These are phyloP conservation scores for Oscheius sp. DNA, from an alignment of 1,140 invertebrate species.

Conservation along the genomic window DNA sequence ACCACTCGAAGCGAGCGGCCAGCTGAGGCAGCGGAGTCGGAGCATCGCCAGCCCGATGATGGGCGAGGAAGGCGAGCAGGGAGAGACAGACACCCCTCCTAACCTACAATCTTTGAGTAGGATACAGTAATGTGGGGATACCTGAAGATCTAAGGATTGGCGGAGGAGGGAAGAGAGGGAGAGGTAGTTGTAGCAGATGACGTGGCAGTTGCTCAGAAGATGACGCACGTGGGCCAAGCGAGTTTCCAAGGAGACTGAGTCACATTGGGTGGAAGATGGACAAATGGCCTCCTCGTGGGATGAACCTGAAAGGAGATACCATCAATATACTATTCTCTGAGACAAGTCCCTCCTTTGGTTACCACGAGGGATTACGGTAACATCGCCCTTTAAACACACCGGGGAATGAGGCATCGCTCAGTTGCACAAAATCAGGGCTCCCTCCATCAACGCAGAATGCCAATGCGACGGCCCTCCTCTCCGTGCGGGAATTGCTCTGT, in stretches of 20 bases:
- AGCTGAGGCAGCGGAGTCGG: background rate
- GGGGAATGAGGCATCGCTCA: background rate
- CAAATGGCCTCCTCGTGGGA: background rate
- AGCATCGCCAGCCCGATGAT: background rate
- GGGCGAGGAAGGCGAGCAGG: constrained; percentile 14
- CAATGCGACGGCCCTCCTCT: background rate
- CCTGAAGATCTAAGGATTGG: background rate
- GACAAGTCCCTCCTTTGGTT: too few relatives aligned
- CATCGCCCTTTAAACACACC: too few relatives aligned
- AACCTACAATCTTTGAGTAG: background rate
- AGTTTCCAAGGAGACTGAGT: background rate
- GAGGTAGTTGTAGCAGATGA: background rate
- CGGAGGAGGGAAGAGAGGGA: background rate
- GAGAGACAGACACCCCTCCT: background rate
- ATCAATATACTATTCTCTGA: background rate
- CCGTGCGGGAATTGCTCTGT: too few relatives aligned
- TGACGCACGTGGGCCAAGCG: background rate
- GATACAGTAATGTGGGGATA: background rate
- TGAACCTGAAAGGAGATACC: background rate
- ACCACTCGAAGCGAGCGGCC: background rate
- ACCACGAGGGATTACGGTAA: too few relatives aligned
- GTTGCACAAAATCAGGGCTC: background rate
- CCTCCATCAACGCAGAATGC: background rate
- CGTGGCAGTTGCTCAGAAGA: background rate
- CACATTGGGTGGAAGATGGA: background rate